Evolutionary conservation across 2,888 invertebrate species (phyloP).

Genomic region (Girardia tigrina): DNA sequence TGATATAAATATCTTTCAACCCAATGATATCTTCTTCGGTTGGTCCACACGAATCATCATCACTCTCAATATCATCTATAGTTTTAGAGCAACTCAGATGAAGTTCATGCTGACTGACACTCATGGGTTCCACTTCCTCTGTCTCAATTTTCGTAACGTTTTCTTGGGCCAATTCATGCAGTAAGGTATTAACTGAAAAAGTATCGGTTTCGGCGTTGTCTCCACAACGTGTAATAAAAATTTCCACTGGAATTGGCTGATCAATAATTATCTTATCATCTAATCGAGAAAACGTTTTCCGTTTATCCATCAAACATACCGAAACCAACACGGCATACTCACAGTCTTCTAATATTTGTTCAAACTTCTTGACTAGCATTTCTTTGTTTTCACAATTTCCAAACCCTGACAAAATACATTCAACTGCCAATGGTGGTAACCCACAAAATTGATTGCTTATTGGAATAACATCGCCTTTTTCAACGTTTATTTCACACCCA

Average conservation of each 20-base stretch:
- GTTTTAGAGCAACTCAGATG: not conserved
- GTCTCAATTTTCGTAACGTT: not conserved
- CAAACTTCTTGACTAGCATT: not conserved
- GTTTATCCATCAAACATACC: not conserved
- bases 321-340: not conserved
- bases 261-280: not conserved
- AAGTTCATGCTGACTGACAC: not conserved
- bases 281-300: not conserved
- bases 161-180: not conserved
- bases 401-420: not conserved
- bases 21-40: not conserved
- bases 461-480: not conserved
- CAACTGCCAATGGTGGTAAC: not conserved
- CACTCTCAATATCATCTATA: not conserved
- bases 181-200: not conserved
- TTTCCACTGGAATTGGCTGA: not conserved
- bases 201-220: not conserved
- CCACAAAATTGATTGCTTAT: not conserved
- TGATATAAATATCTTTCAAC: constrained; percentile 13
- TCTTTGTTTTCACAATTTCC: not conserved
- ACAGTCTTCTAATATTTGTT: not conserved
- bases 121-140: not conserved
- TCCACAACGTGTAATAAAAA: not conserved
- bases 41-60: not conserved
- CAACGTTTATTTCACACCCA: not conserved